Evolutionary conservation across 2,888 invertebrate species (phyloP), one percentile per base, ranked within the genome.

Genomic region (Hartigia nigra): DNA sequence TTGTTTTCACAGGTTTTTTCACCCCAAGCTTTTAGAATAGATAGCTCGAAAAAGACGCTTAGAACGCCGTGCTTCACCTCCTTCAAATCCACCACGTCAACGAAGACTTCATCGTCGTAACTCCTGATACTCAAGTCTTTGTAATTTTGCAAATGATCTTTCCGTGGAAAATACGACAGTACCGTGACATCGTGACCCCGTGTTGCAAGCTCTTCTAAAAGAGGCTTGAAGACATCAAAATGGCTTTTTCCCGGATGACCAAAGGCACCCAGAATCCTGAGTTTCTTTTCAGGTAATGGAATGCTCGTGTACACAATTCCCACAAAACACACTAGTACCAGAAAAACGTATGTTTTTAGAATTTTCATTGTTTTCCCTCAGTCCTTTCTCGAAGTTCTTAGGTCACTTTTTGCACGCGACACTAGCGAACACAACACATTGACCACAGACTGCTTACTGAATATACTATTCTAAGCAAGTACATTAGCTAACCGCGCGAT

Each of bases 181-280:
- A 95, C 94, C 0, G 95, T 95, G 0, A 96, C 90, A 81, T 94
- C 92, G 85, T 96, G 95, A 0, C 95, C 96, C 76, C 93, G 92
- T 55, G 89, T 91, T 0, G 93, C 94, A 77, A 96, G 88, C 83
- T 93, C 94, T 70, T 92, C 92, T 74, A 96, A 87, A 77, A 95
- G 92, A 0, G 94, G 93, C 86, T 93, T 92, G 85, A 94, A 95
- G 32, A 95, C 94, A 37, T 94, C 92, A 85, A 95, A 95, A 89
- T 96, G 96, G 79, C 96, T 96, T 84, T 94, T 95, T 2, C 95
- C 95, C 9, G 93, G 92, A 84, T 95, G 94, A 0, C 94, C 94
- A 87, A 95, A 95, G 79, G 95, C 90, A 31, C 93, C 95, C 55
- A 96, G 91, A 83, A 96, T 94, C 75, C 93, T 94, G 76, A 92